These are phyloP conservation scores for Plecturocebus donacophilus DNA, from an alignment of 2,113 vertebrate genomes.

Conservation along the genomic window DNA sequence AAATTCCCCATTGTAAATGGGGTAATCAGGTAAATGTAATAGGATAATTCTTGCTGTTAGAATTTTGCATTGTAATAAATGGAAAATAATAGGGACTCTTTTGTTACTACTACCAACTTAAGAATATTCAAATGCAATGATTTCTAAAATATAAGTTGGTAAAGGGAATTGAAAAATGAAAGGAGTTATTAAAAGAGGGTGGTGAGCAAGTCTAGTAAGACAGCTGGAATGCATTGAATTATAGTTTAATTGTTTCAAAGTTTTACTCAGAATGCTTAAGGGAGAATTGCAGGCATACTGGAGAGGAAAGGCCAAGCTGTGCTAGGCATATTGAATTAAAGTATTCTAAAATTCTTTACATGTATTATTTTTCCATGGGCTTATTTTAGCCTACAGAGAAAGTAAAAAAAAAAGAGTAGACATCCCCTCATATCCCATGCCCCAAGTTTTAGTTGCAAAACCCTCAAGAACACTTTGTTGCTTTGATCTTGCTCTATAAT, in stretches of 20 bases:
- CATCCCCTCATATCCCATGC: no score
- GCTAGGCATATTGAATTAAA: constrained; percentile 3
- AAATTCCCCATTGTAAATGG: neutral
- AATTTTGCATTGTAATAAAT: constrained; percentile 45
- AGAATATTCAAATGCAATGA: constrained; percentile 32
- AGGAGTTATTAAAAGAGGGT: constrained; percentile 21
- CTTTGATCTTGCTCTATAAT: neutral
- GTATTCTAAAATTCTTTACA: neutral
- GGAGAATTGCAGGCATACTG: neutral
- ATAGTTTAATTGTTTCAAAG: constrained; percentile 46
- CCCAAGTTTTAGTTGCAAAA: neutral
- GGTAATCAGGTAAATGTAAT: neutral
- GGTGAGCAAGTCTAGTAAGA: constrained; percentile 7
- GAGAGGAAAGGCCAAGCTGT: constrained; percentile 34
- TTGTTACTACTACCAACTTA: neutral
- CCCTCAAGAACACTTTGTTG: neutral
- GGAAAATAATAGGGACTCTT: constrained; percentile 37
- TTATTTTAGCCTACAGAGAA: neutral
- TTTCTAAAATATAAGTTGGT: constrained; percentile 42
- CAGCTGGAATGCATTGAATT: constrained; percentile 48
- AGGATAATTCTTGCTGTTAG: neutral
- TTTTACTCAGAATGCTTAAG: constrained; percentile 25
- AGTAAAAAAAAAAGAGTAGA: neutral
- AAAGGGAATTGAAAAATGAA: constrained; percentile 48
- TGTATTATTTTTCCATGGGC: neutral